Evolutionary conservation across 2,888 invertebrate species (phyloP).

Genomic region (Polyommatus icarus): DNA sequence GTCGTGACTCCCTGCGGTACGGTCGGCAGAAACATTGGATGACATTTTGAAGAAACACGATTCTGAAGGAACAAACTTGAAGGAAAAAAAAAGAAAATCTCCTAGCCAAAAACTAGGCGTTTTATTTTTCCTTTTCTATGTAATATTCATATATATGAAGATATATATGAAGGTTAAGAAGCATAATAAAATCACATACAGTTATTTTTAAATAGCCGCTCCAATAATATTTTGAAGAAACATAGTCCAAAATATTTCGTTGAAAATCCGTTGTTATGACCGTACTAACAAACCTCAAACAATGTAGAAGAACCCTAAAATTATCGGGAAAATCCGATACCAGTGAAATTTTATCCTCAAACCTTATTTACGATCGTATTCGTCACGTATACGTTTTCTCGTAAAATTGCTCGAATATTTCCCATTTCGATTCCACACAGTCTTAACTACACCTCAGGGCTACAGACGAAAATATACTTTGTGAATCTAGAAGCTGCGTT

Average conservation of each 20-base stretch:
- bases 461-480: conserved; percentile 42
- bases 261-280: neutral
- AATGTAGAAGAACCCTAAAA: conserved; percentile 13
- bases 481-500: conserved; percentile 40
- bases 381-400: conserved; percentile 31
- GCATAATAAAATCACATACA: too few species aligned
- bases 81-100: neutral
- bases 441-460: neutral
- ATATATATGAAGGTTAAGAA: too few species aligned
- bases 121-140: too few species aligned
- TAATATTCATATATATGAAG: too few species aligned
- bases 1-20: conserved; percentile 61
- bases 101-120: neutral
- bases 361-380: conserved; percentile 35
- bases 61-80: neutral
- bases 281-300: neutral
- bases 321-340: conserved; percentile 32
- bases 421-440: neutral
- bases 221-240: too few species aligned
- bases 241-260: neutral
- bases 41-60: neutral
- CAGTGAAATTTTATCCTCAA: conserved; percentile 33
- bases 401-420: conserved; percentile 32
- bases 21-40: conserved; percentile 23
- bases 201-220: too few species aligned